Percentiles rank a stretch among this genome's conserved stretches.
These are phyloP conservation scores for Apodemia zela DNA, from an alignment of 2,888 invertebrate genomes.

Conservation along the genomic window DNA sequence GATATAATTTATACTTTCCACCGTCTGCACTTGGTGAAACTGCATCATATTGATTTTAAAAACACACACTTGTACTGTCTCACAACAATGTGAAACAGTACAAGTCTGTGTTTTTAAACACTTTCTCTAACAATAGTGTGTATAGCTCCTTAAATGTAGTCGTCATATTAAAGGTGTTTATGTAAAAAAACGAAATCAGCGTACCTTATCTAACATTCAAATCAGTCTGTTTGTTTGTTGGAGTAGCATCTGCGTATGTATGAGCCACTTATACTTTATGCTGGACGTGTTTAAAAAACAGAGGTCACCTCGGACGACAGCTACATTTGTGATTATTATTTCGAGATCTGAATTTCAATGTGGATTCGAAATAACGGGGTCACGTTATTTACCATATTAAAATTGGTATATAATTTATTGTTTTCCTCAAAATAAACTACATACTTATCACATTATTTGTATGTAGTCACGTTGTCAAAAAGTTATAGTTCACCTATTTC, in stretches of 20 bases:
- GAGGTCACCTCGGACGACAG: constrained; percentile 67
- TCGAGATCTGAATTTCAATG: constrained; percentile 71
- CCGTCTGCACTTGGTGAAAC: too few relatives aligned
- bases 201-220: constrained; percentile 67
- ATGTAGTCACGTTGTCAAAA: too few relatives aligned
- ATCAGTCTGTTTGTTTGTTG: constrained; percentile 67
- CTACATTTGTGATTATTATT: constrained; percentile 70
- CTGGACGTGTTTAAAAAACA: constrained; percentile 50
- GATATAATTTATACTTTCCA: too few relatives aligned
- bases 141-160: constrained; percentile 21
- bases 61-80: too few relatives aligned
- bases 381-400: constrained; percentile 59
- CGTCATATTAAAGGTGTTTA: constrained; percentile 47
- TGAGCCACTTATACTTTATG: constrained; percentile 55
- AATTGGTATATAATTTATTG: constrained; percentile 58
- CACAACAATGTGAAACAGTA: too few relatives aligned
- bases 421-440: constrained; percentile 27
- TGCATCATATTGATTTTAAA: too few relatives aligned
- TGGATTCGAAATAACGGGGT: constrained; percentile 69
- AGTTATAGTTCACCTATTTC: too few relatives aligned
- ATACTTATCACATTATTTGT: background rate
- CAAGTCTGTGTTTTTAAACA: too few relatives aligned
- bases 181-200: constrained; percentile 60
- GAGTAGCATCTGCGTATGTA: constrained; percentile 67
- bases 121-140: background rate